A percentile compares a stretch with the other conserved stretches of the same genome.
These are phyloP conservation scores for Spea hammondii DNA, from an alignment of 2,797 vertebrate species.

Conservation along the genomic window DNA sequence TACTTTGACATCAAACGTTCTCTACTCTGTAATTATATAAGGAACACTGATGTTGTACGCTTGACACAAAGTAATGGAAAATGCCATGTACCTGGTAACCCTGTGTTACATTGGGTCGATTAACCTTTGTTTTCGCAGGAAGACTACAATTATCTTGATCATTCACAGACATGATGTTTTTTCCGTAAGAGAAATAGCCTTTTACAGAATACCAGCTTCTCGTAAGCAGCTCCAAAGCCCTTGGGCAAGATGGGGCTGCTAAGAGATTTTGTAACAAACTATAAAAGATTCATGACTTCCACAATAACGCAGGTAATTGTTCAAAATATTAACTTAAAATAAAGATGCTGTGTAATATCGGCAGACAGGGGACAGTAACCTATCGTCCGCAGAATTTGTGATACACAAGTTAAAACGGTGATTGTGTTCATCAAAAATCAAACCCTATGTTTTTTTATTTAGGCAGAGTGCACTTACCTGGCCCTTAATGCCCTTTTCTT, in stretches of 20 bases:
- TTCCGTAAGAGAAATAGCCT: neutral
- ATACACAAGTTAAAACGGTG: too few species aligned
- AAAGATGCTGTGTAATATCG: neutral
- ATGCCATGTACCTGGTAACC: neutral
- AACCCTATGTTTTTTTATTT: too few species aligned
- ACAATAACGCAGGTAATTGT: neutral
- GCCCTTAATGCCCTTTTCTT: conserved; percentile 94
- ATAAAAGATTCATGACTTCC: neutral
- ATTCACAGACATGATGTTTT: neutral
- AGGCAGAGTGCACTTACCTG: conserved; percentile 74
- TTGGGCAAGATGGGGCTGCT: neutral
- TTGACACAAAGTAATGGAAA: conserved; percentile 4
- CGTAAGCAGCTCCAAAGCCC: neutral
- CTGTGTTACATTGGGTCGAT: conserved; percentile 12
- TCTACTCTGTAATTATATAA: conserved; percentile 12
- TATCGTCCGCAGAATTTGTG: too few species aligned
- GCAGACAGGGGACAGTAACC: too few species aligned
- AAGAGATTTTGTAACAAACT: neutral
- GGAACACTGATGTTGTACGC: neutral
- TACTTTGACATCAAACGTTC: neutral
- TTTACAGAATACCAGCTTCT: neutral
- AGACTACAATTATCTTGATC: neutral
- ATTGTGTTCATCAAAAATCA: too few species aligned
- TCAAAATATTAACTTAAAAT: neutral
- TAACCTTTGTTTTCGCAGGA: conserved; percentile 12